Conservation (phyloP, 2,797 vertebrate genomes). For the Tapera naevia region DNA sequence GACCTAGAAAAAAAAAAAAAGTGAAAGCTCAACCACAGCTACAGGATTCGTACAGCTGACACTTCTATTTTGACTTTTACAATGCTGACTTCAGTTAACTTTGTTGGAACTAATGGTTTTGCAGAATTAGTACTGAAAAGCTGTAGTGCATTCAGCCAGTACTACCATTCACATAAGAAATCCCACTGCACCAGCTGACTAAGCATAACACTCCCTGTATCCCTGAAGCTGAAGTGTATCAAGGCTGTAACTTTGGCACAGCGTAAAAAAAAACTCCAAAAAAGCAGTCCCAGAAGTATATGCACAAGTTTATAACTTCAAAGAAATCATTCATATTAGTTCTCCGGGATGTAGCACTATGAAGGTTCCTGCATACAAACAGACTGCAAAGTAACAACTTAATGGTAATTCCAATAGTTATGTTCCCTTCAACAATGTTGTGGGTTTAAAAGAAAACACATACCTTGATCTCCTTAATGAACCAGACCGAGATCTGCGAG, state of each 20-base stretch:
- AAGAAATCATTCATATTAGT: rapidly evolving
- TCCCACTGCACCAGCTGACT: rapidly evolving
- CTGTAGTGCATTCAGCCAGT: neutral
- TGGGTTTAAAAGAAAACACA: neutral
- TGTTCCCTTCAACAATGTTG: rapidly evolving
- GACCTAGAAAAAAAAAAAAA: slow-evolving; percentile 64
- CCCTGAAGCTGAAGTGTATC: rapidly evolving
- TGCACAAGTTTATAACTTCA: rapidly evolving
- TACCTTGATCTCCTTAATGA: slow-evolving; percentile 83
- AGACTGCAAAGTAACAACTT: rapidly evolving
- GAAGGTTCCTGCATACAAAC: rapidly evolving
- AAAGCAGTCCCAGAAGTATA: neutral
- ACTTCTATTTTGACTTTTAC: neutral
- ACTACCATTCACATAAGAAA: neutral
- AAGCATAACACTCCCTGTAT: neutral
- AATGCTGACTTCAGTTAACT: neutral
- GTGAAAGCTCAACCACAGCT: neutral
- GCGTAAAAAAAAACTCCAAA: rapidly evolving
- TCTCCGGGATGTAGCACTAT: rapidly evolving
- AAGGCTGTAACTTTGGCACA: rapidly evolving
- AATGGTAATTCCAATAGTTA: rapidly evolving
- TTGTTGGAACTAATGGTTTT: rapidly evolving
- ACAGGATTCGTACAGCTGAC: neutral
- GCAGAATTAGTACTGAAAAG: neutral
- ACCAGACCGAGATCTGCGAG: slow-evolving; percentile 76